These are phyloP conservation scores for Serranochromis macrocephalus DNA, from an alignment of 2,113 vertebrate genomes.

Conservation along the genomic window DNA sequence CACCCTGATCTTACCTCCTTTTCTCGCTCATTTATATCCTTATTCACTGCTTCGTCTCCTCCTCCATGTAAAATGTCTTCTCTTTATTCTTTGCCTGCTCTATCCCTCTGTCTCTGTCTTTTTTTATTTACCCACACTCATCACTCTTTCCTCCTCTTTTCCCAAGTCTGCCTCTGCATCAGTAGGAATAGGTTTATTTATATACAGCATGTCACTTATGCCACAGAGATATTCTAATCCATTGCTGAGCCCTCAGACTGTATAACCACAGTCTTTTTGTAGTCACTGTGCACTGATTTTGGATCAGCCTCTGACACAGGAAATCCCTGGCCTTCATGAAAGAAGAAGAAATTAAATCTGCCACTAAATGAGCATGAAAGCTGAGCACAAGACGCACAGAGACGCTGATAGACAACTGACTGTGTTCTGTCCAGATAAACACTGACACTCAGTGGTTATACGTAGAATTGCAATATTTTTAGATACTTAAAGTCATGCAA, in stretches of 20 bases:
- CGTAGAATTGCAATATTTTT: neutral
- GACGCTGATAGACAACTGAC: neutral
- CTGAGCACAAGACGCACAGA: neutral
- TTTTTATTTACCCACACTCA: neutral
- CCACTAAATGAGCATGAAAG: neutral
- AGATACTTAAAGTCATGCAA: neutral
- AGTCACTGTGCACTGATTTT: conserved; percentile 12
- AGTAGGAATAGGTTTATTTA: conserved; percentile 4
- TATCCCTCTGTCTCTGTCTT: neutral
- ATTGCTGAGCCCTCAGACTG: neutral
- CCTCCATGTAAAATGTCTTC: neutral
- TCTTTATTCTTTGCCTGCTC: neutral
- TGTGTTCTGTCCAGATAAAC: neutral
- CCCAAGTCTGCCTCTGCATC: neutral
- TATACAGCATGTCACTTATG: conserved; percentile 26
- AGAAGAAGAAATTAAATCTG: conserved; percentile 15
- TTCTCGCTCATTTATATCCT: neutral
- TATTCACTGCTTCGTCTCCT: neutral
- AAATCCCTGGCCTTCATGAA: neutral
- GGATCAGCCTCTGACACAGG: neutral
- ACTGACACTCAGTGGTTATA: conserved; percentile 44
- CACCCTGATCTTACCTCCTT: neutral
- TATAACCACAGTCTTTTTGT: conserved; percentile 4
- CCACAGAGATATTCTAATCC: conserved; percentile 16
- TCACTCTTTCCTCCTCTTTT: neutral